These are phyloP conservation scores for Alca torda DNA, from an alignment of 2,797 vertebrate genomes.

Conservation along the genomic window DNA sequence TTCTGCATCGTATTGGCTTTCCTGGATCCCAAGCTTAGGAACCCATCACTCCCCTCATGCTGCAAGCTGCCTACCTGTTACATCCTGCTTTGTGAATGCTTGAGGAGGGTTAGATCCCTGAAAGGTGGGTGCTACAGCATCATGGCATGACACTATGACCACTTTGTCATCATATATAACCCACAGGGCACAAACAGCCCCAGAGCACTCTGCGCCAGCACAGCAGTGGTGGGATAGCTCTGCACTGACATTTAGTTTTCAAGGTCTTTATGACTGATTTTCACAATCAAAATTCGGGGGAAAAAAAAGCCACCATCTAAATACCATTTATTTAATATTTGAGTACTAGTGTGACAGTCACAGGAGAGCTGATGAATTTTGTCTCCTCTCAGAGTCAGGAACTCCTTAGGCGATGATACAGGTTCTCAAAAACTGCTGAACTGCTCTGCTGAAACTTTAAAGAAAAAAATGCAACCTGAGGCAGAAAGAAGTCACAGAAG, in stretches of 20 bases:
- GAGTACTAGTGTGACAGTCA: not conserved
- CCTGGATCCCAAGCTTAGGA: not conserved
- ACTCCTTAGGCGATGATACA: not conserved
- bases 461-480: conserved; percentile 4
- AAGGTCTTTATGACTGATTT: not conserved
- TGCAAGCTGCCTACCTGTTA: not conserved
- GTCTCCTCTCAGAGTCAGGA: not conserved
- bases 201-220: not conserved
- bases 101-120: not conserved
- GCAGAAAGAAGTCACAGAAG: conserved; percentile 29
- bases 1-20: not conserved
- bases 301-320: not conserved
- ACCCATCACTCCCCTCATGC: not conserved
- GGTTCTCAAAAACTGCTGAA: conserved; percentile 38
- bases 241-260: not conserved
- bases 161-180: not conserved
- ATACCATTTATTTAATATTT: not conserved
- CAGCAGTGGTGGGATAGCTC: not conserved
- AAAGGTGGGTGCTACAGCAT: not conserved
- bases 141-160: not conserved
- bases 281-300: not conserved
- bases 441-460: not conserved
- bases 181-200: not conserved
- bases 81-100: not conserved
- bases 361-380: not conserved